Evolutionary conservation across 2,888 invertebrate genomes (phyloP), one percentile per base, ranked within the genome.

Genomic region (Hydropsyche betteni): DNA sequence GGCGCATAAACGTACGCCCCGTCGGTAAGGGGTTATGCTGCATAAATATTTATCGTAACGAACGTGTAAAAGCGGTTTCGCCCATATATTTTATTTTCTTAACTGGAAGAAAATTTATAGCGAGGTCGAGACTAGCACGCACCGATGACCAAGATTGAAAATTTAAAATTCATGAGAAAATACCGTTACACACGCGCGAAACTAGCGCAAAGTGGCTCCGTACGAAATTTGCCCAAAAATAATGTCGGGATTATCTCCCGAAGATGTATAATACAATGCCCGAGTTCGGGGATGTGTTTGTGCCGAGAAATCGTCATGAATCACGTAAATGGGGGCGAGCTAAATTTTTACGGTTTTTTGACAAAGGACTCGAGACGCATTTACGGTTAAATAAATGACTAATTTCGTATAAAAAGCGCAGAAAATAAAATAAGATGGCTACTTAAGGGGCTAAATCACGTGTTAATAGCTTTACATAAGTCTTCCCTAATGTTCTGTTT

Each of bases 381-480:
- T 72, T 72, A 72, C 72, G 72, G 72, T 72, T 55, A 72, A 61
- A 72, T 72, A 72, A 72, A 72, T 58, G 72, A 72, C 72, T 36
- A 72, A 72, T 72, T 72, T 72, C 61, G 58, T 50, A 55, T 61
- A 50, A 72, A 70, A 70, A 70, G 53, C 52, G 70, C 24, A 34
- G 70, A 51, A 70, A 72, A 72, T 72, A 72, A 72, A 72, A 72
- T 72, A 72, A 72, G 72, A 72, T 72, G 72, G 72, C 72, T 72
- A 72, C 72, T 72, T 72, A 72, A 72, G 72, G 75, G 75, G 74
- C 75, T 78, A 78, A 78, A 78, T 78, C 78, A 78, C 76, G 76
- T 55, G 76, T 70, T 78, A 78, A 78, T 78, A 78, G 78, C 75
- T 74, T 72, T 74, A 74, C 73, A 76, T 77, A 74, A 75, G 75